These are phyloP conservation scores for Patella depressa DNA, from an alignment of 2,888 invertebrate genomes.

Conservation along the genomic window DNA sequence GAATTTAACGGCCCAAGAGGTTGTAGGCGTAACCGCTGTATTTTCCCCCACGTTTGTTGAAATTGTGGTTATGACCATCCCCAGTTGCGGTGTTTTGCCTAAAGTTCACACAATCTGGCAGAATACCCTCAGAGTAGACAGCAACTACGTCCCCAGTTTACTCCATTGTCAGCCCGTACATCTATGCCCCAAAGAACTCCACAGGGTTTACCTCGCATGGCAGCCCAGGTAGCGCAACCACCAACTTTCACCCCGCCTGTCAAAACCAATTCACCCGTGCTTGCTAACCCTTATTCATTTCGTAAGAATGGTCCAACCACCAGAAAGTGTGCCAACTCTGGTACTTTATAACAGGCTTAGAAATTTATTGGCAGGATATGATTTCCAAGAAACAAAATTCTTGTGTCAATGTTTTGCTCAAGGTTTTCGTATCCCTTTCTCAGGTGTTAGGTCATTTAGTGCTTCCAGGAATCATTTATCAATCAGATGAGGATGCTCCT, in stretches of 20 bases:
- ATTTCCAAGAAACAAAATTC: not conserved
- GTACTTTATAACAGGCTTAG: not conserved
- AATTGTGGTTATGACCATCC: not conserved
- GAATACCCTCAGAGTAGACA: no score
- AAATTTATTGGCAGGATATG: not conserved
- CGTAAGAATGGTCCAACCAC: not conserved
- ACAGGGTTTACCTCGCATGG: no score
- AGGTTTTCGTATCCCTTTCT: not conserved
- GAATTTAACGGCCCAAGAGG: not conserved
- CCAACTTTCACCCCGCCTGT: no score
- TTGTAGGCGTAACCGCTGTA: not conserved
- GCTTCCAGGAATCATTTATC: no score
- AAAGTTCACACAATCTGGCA: no score
- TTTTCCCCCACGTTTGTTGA: not conserved
- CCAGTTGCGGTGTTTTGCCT: not conserved
- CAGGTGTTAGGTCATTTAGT: no score
- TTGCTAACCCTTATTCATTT: not conserved
- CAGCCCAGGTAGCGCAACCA: no score
- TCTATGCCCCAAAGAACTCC: no score
- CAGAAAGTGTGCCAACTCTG: not conserved
- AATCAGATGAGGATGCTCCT: not conserved
- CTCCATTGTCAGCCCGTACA: no score
- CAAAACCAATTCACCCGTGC: no score
- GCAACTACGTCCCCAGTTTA: no score
- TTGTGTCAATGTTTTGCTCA: not conserved